Conservation (phyloP, 2,113 vertebrate genomes). For the Mustela nigripes region DNA sequence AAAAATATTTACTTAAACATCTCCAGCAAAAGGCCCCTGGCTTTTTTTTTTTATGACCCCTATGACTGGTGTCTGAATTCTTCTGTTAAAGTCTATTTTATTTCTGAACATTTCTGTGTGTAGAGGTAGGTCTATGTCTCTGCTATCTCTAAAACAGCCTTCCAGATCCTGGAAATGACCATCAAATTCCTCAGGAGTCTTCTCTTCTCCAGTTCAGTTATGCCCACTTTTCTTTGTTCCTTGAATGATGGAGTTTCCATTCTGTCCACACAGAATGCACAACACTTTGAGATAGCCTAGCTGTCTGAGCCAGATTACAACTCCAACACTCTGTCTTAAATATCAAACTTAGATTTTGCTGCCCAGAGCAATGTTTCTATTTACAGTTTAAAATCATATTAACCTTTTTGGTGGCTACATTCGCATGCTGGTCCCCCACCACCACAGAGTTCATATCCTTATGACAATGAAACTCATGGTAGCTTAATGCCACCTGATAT, state of each 20-base stretch:
- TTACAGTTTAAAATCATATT: conserved; percentile 6
- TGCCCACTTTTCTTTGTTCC: background rate
- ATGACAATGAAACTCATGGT: background rate
- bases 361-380: background rate
- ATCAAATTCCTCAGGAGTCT: background rate
- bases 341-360: background rate
- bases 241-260: background rate
- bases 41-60: background rate
- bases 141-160: background rate
- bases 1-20: background rate
- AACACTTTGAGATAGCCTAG: background rate
- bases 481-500: background rate
- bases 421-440: background rate
- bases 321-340: background rate
- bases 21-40: background rate
- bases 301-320: background rate
- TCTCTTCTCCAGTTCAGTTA: background rate
- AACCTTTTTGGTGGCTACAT: background rate
- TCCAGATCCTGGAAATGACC: background rate
- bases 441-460: background rate
- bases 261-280: background rate
- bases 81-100: background rate
- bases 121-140: background rate
- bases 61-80: background rate
- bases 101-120: background rate